phyloP scores from a whole-genome alignment of 2,113 vertebrate species.

The Fukomys damarensis region DNA sequence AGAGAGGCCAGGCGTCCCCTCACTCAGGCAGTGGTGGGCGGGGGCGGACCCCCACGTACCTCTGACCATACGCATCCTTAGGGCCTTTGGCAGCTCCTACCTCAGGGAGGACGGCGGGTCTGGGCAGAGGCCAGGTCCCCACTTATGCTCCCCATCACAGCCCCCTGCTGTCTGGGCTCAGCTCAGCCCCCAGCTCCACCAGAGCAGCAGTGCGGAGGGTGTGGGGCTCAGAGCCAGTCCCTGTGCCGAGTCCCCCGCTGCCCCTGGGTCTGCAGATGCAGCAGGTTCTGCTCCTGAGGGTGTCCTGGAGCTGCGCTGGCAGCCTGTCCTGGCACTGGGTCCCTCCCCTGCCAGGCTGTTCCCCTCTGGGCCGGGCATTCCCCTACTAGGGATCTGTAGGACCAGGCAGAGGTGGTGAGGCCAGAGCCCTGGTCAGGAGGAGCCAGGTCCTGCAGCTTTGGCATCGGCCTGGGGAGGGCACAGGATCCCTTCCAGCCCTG shows the following conservation, averaged over 20 bases:
- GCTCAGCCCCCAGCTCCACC: too few species aligned
- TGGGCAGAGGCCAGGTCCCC: too few species aligned
- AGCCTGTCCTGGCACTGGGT: not conserved
- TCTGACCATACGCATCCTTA: not conserved
- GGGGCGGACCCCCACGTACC: not conserved
- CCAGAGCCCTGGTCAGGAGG: not conserved
- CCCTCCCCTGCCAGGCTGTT: not conserved
- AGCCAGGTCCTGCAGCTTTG: too few species aligned
- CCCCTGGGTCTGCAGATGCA: too few species aligned
- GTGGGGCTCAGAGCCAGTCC: too few species aligned
- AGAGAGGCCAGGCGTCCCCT: not conserved
- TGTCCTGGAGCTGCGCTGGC: not conserved
- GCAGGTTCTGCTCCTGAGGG: not conserved
- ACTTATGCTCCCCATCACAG: not conserved
- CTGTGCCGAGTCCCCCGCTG: not conserved
- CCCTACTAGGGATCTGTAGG: not conserved
- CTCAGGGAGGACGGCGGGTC: not conserved
- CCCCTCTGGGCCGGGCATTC: not conserved
- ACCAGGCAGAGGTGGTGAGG: not conserved
- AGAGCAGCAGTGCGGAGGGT: not conserved
- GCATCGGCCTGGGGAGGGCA: not conserved
- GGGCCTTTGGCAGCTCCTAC: fast-evolving
- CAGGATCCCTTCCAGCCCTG: not conserved
- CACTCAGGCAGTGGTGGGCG: not conserved
- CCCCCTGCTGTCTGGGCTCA: not conserved